Evolutionary conservation across 2,888 invertebrate species (phyloP), one percentile per base, ranked within the genome.

Genomic region (Marasmarcha lunaedactyla): DNA sequence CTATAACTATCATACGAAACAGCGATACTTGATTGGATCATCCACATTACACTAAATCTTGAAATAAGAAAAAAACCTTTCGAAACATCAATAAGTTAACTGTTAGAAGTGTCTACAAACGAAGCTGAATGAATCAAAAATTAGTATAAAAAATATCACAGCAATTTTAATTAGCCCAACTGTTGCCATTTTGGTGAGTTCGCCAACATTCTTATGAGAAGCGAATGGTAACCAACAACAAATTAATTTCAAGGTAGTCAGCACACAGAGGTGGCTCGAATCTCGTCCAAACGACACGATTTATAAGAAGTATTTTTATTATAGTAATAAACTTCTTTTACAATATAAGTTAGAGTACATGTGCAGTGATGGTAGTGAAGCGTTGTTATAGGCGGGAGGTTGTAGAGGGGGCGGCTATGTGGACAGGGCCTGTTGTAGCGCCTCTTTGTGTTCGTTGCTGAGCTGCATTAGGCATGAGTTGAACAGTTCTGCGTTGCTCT

Each of bases 381-480:
- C 53, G 44, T 50, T 51, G 54, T 49, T 50, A 50, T 36, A 46
- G 43, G 45, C 43, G 46, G n/a, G n/a, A n/a, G 42, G 45, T 42
- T 43, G 43, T 39, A 20, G 45, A 42, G 36, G 42, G 37, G 39
- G 45, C 36, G 49, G 49, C 60, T 77, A 74, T 55, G 83, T 70
- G 48, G 84, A 85, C 45, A 91, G 83, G 48, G 92, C 92, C 52
- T 90, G 83, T 68, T 93, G 90, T 50, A 97, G 85, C 34, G 94
- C 93, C 56, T 91, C 90, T 69, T 93, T 92, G 69, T 95, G 92
- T 55, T 94, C 93, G 41, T 89, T 85, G 52, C 89, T 87, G 51
- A 97, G 84, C 50, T 88, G 88, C 63, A 87, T 86, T 53, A 93
- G 84, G 61, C 93, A 93, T n/a, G 89, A 89, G 63, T 91, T 89